Conservation (phyloP, 2,888 invertebrate species). For the Parnassius orleans region DNA sequence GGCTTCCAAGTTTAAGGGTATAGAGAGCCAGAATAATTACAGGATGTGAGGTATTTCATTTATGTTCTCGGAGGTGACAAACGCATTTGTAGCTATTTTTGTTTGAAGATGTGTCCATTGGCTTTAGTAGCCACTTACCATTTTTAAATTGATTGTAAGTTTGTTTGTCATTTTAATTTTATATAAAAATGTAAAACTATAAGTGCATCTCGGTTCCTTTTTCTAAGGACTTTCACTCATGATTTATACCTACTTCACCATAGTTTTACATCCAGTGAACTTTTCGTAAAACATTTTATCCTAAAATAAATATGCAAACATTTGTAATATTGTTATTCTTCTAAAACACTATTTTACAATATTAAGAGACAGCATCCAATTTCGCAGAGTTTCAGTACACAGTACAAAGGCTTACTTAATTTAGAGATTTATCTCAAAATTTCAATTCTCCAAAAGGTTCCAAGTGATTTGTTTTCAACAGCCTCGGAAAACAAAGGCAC, state of each 20-base stretch:
- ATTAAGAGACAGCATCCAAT: background rate
- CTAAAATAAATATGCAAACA: background rate
- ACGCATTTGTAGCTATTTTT: too few relatives aligned
- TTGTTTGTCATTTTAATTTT: too few relatives aligned
- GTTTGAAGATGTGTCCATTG: too few relatives aligned
- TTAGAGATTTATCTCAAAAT: slow-evolving; percentile 18
- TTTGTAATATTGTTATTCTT: background rate
- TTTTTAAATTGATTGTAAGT: too few relatives aligned
- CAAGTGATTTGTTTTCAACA: slow-evolving; percentile 32
- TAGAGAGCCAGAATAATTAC: too few relatives aligned
- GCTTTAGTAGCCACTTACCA: too few relatives aligned
- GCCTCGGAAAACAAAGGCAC: slow-evolving; percentile 43
- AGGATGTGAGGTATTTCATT: too few relatives aligned
- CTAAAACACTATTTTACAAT: background rate
- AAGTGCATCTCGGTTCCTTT: too few relatives aligned
- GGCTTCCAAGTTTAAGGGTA: too few relatives aligned
- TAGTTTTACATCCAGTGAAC: background rate
- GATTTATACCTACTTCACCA: background rate
- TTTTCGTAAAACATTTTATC: background rate
- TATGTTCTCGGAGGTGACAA: too few relatives aligned
- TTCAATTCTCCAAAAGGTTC: slow-evolving; percentile 22
- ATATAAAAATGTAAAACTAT: too few relatives aligned
- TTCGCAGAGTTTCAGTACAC: slow-evolving; percentile 14
- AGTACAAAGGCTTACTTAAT: slow-evolving; percentile 14
- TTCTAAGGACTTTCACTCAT: background rate